These are phyloP conservation scores for Siniperca knerii DNA, from an alignment of 2,113 vertebrate species.

Conservation along the genomic window DNA sequence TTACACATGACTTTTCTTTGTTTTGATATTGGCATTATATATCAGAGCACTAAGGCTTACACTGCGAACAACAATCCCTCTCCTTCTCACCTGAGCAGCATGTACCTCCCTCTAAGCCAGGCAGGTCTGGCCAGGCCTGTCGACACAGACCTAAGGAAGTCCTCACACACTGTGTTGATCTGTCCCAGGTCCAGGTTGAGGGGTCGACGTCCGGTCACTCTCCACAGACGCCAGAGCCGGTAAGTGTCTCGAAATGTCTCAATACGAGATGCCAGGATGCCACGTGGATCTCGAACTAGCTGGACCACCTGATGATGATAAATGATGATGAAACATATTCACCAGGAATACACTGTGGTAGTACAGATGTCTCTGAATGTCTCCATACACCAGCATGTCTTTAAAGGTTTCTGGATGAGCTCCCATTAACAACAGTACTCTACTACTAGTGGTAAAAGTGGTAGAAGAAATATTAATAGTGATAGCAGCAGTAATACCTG, in stretches of 20 bases:
- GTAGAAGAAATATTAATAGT: background rate
- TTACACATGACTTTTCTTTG: too few species aligned
- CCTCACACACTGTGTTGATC: slow-evolving; percentile 92
- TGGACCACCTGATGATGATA: slow-evolving; percentile 85
- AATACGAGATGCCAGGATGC: slow-evolving; percentile 92
- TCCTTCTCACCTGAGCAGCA: slow-evolving; percentile 86
- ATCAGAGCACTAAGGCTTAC: background rate
- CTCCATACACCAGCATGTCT: background rate
- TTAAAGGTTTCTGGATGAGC: background rate
- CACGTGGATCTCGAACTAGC: slow-evolving; percentile 93
- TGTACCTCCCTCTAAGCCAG: slow-evolving; percentile 94
- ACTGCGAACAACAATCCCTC: background rate
- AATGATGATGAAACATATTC: background rate
- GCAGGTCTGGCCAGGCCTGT: slow-evolving; percentile 87
- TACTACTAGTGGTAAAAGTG: background rate
- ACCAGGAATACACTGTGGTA: background rate
- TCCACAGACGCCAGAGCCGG: slow-evolving; percentile 95
- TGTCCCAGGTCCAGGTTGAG: slow-evolving; percentile 93
- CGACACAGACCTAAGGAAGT: slow-evolving; percentile 91
- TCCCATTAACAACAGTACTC: background rate
- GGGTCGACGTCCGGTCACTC: slow-evolving; percentile 91
- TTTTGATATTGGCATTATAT: too few species aligned
- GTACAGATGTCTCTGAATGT: background rate
- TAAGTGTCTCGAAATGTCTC: slow-evolving; percentile 96
- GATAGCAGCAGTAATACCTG: background rate